Evolutionary conservation across 2,113 vertebrate species (phyloP), one percentile per base, ranked within the genome.

Genomic region (Chinchilla lanigera): DNA sequence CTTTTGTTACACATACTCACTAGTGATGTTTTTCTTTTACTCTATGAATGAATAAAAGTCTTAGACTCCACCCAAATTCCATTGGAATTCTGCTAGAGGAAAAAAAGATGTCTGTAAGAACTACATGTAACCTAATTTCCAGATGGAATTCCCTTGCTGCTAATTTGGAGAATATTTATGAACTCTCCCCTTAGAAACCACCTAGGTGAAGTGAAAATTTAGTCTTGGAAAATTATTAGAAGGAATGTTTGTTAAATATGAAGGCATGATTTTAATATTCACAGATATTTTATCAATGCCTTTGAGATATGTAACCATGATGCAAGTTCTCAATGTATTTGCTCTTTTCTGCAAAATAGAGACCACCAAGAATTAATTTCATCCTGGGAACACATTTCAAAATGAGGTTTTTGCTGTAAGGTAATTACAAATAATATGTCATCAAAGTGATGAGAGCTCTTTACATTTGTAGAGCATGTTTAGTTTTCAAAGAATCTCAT

Each of bases 41-140:
- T 97, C 26, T 87, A 22, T 83, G 73, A 97, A 81, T 24, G 95
- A 96, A 86, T 94, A 33, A 85, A 92, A 91, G 92, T 90, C 52
- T 58, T 78, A 94, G 56, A 89, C 17, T 92, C 24, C 30, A 83
- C 47, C 4, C 28, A 80, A 94, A 69, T 86, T 61, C 47, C 47
- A 50, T 73, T 97, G 71, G 77, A 92, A 84, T 89, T 50, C 54
- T 77, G 10, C 54, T 75, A 94, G 54, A 44, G 82, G 78, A 91
- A 97, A 97, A 89, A 88, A 35, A 52, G 96, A 73, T 63, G 5
- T 83, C 77, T 89, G 24, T 65, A 88, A 97, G 38, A 88, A 26
- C 35, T 86, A 52, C 22, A 65, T 44, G 52, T 61, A 82, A 77
- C 81, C 86, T 83, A 90, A 50, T 91, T 94, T 97, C 94, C 96